Evolutionary conservation across 2,888 invertebrate species (phyloP), one percentile per base, ranked within the genome.

Genomic region (Noctua fimbriata): DNA sequence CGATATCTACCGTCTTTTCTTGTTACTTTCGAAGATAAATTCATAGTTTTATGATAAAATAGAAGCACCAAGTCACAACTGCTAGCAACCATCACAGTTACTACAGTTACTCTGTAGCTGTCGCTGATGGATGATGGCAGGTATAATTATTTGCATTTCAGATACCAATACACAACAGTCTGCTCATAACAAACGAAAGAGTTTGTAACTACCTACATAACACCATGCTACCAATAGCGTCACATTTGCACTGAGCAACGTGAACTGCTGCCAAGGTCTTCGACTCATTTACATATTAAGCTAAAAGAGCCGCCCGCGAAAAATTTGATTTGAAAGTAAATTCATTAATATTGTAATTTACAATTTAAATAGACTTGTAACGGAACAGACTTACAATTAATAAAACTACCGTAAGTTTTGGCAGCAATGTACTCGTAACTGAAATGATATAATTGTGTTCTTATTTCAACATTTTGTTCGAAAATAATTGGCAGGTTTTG

Each of bases 401-500:
- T n/a, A 60, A 63, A 49, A 16, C 12, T 18, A 60, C 7, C 32
- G 44, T 69, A 28, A 28, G 10, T n/a, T 10, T 69, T 18, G 28
- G 12, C 18, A 69, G 12, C 18, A 36, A 36, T 12, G 12, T n/a
- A 12, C 60, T 28, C 28, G 60, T 28, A 16, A 71, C 18, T 47
- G 47, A 69, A 73, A 73, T 14, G 24, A 18, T 66, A 12, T 66
- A 66, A 16, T 67, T 18, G 65, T 28, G 24, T 73, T 49, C 73
- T 58, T 41, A 18, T 44, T 63, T 24, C 47, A 70, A 66, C 66
- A 71, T 80, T 81, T 49, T 52, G 69, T 88, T 86, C 81, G 80
- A 86, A 90, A 89, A 88, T 89, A 90, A 90, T 90, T 89, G 80
- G 85, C 78, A 82, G 67, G 36, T 55, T 76, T 28, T 49, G 63